phyloP scores from a whole-genome alignment of 2,888 invertebrate genomes.

The Idaea biselata region DNA sequence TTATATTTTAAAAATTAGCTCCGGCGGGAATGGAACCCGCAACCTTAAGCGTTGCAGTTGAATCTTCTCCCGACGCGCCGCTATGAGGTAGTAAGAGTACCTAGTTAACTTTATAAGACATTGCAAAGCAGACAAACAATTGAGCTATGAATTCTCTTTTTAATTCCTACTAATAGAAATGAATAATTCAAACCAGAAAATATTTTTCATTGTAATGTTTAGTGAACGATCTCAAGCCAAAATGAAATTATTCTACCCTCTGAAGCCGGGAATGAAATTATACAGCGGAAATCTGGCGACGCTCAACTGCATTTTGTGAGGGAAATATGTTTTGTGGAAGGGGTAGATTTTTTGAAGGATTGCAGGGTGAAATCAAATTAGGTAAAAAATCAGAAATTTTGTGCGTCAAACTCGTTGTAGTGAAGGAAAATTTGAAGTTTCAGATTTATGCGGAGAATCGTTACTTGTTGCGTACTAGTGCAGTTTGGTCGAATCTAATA shows the following conservation, averaged over 20 bases:
- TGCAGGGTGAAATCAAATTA: background rate
- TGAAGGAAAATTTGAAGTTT: background rate
- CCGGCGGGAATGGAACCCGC: no score
- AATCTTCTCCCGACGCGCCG: no score
- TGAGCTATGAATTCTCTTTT: background rate
- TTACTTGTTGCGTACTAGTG: no score
- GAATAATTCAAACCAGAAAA: slow-evolving; percentile 22
- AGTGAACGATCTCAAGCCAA: slow-evolving; percentile 31
- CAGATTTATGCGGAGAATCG: no score
- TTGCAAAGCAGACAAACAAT: background rate
- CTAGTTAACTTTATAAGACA: no score
- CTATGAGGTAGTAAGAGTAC: no score
- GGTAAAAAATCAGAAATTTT: background rate
- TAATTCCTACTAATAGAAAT: slow-evolving; percentile 6
- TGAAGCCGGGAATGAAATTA: slow-evolving; percentile 53
- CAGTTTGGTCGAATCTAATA: no score
- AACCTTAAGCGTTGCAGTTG: no score
- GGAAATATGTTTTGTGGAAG: background rate
- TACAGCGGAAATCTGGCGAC: slow-evolving; percentile 45
- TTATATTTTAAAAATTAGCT: no score
- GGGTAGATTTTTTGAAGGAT: slow-evolving; percentile 8
- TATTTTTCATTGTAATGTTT: slow-evolving; percentile 32
- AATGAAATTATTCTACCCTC: slow-evolving; percentile 53
- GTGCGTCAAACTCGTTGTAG: background rate
- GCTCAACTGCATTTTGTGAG: slow-evolving; percentile 27